These are phyloP conservation scores for Cercopithecus mona DNA, from an alignment of 2,113 vertebrate species.

Conservation along the genomic window DNA sequence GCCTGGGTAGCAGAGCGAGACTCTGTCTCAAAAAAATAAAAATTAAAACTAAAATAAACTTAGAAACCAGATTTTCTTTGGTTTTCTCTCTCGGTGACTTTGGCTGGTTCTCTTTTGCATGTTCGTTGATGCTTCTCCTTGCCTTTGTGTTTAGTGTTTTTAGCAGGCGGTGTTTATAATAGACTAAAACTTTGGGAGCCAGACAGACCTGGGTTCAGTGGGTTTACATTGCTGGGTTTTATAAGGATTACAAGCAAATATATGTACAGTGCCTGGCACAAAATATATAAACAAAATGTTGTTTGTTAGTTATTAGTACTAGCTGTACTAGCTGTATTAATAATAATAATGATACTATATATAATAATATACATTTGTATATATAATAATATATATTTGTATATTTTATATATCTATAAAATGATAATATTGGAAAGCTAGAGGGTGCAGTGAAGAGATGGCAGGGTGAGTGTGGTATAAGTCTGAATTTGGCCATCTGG, in stretches of 20 bases:
- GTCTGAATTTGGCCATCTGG: neutral
- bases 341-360: neutral
- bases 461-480: neutral
- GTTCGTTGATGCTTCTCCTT: neutral
- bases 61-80: neutral
- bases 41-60: no score
- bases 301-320: neutral
- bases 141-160: neutral
- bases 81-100: neutral
- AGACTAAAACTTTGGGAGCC: neutral
- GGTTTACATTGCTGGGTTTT: conserved; percentile 55
- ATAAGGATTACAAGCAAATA: conserved; percentile 45
- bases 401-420: no score
- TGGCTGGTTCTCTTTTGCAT: neutral
- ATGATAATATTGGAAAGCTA: neutral
- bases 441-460: neutral
- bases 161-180: neutral
- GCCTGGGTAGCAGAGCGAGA: no score
- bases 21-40: no score
- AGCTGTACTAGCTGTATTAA: neutral
- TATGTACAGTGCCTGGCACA: neutral
- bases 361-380: no score
- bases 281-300: conserved; percentile 30
- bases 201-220: neutral
- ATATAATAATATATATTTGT: neutral